Conservation (phyloP, 2,888 invertebrate species). For the Protonemura montana region DNA sequence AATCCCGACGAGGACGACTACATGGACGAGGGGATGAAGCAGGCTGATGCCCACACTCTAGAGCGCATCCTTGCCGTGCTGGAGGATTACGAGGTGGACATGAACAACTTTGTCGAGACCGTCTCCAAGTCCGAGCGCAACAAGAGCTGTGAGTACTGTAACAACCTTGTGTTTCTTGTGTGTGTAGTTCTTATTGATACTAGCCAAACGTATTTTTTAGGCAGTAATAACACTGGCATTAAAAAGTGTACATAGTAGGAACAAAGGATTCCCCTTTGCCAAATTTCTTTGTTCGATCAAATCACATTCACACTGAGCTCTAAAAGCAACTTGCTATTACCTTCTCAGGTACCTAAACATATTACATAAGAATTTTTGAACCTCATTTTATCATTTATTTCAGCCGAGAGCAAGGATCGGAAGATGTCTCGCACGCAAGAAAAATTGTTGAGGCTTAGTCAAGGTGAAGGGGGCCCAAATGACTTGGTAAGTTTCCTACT, state of each 20-base stretch:
- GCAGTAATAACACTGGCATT: too few relatives aligned
- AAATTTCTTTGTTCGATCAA: too few relatives aligned
- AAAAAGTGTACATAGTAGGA: too few relatives aligned
- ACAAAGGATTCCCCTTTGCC: too few relatives aligned
- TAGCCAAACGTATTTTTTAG: too few relatives aligned
- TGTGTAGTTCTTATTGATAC: too few relatives aligned
- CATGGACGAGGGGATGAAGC: conserved; percentile 78
- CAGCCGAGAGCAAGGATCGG: conserved; percentile 65
- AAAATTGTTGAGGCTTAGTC: conserved; percentile 52
- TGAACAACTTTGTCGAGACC: conserved; percentile 71
- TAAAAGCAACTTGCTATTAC: too few relatives aligned
- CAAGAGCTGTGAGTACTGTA: conserved; percentile 41
- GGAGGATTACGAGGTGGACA: conserved; percentile 81
- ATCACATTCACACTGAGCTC: too few relatives aligned
- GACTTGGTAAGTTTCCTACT: background rate
- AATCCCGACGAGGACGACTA: conserved; percentile 70
- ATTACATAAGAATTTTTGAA: too few relatives aligned
- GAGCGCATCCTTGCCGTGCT: conserved; percentile 82
- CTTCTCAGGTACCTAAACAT: too few relatives aligned
- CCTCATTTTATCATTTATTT: conserved; percentile 1
- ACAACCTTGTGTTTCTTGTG: too few relatives aligned
- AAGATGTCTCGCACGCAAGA: conserved; percentile 54
- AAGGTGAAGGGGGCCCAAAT: conserved; percentile 46
- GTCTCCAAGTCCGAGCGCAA: conserved; percentile 41
- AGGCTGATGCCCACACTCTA: conserved; percentile 77